Percentiles rank a stretch among this genome's conserved stretches.
Conservation (phyloP, 2,888 invertebrate species). For the Nebria brevicollis region DNA sequence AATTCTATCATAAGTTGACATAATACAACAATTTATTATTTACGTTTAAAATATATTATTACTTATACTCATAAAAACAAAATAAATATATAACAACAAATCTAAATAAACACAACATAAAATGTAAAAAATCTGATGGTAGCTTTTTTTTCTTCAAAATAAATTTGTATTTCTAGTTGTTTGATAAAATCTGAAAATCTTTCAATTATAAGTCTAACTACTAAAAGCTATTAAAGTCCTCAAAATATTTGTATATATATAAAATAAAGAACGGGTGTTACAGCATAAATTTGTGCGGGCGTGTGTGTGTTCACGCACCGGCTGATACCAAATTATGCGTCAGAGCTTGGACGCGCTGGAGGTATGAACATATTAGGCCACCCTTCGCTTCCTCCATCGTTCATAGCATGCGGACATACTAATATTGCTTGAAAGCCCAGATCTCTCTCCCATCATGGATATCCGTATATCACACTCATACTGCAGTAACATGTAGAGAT, state of each 20-base stretch:
- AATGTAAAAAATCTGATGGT: too few species aligned
- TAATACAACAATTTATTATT: too few species aligned
- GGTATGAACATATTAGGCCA: neutral
- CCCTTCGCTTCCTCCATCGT: neutral
- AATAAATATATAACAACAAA: too few species aligned
- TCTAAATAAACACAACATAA: too few species aligned
- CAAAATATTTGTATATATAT: neutral
- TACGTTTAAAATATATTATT: too few species aligned
- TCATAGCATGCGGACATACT: neutral
- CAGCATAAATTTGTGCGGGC: neutral
- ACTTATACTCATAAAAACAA: too few species aligned
- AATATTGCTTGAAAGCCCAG: neutral
- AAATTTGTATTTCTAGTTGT: too few species aligned
- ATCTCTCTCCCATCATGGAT: neutral
- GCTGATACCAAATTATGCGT: neutral
- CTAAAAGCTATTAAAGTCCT: neutral
- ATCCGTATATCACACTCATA: neutral
- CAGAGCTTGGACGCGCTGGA: neutral
- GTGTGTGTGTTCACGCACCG: neutral
- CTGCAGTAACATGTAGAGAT: neutral
- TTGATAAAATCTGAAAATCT: too few species aligned
- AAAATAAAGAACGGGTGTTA: neutral
- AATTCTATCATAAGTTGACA: too few species aligned
- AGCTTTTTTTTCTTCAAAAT: too few species aligned
- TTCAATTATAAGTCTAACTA: too few species aligned